Base-by-base conservation (phyloP, 2,113 vertebrate species). In the Microcebus tavaratra region DNA sequence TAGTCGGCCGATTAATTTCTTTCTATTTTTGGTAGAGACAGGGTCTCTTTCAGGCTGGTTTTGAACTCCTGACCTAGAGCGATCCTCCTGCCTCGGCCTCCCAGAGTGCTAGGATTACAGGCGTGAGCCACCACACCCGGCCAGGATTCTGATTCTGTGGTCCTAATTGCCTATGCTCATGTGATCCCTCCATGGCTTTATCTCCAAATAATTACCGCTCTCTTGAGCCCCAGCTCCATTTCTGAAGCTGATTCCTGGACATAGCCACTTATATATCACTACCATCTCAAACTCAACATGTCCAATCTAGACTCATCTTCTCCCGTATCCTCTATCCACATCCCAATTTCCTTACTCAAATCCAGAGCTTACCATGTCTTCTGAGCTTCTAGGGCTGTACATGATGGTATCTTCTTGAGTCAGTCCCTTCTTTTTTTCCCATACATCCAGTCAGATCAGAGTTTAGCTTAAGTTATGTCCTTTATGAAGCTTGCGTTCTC, bases 211-310 rank as follows among this genome's bases (percentile, higher is more conserved):
- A 92, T 80, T 81, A 61, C 6, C 8, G 18, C 42, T 79, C 84
- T 61, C 45, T 88, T 78, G 17, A 91, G 9, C 29, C 70, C 31
- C 31, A 78, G 70, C 57, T 83, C 55, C 36, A 68, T 53, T 91
- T 85, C 57, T 96, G 27, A 23, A 80, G 59, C 61, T 83, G 55
- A 88, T 84, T 93, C 23, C n/a, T 96, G n/a, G 42, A 61, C 48
- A 48, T 73, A 31, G 23, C 65, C 50, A 68, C 63, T 84, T 63
- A 82, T 65, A 76, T 42, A 59, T 55, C 68, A 91, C 45, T 75
- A 63, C 73, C 39, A 90, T 53, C 63, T 93, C 34, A 86, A 65
- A 81, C 13, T 72, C 39, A 95, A 17, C 18, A 17, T 57, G 29
- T 53, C 23, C 27, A 83, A 48, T 10, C 68, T 78, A 59, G 27